Conservation (phyloP, 2,113 vertebrate species). For the Menidia beryllina region DNA sequence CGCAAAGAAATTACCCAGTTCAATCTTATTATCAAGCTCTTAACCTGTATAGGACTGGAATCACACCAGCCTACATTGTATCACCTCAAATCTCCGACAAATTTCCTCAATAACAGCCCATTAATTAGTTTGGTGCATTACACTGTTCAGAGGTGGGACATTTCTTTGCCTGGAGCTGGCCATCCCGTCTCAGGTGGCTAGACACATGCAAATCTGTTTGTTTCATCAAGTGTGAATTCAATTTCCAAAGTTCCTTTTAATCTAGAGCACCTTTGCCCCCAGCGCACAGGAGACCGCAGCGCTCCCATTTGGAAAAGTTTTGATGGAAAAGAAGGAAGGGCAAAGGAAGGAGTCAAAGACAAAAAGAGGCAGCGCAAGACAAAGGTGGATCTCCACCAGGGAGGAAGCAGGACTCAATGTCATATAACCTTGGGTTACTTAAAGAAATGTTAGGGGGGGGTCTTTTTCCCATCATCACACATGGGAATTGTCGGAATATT, state of each 20-base stretch:
- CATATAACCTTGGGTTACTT: slow-evolving; percentile 35
- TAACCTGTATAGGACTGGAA: slow-evolving; percentile 65
- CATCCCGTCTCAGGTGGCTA: slow-evolving; percentile 76
- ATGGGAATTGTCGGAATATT: slow-evolving; percentile 49
- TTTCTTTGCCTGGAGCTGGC: slow-evolving; percentile 80
- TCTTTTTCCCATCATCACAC: slow-evolving; percentile 35
- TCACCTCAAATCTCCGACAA: slow-evolving; percentile 73
- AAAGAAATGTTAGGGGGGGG: slow-evolving; percentile 27
- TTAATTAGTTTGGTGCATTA: slow-evolving; percentile 79
- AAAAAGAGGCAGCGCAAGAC: slow-evolving; percentile 31
- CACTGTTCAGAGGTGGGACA: slow-evolving; percentile 76
- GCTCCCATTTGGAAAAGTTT: slow-evolving; percentile 56
- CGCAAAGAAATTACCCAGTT: slow-evolving; percentile 54
- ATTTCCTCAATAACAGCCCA: slow-evolving; percentile 73
- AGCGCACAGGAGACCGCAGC: slow-evolving; percentile 69
- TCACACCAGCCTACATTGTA: slow-evolving; percentile 47
- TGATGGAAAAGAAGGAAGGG: slow-evolving; percentile 60
- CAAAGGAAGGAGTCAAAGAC: slow-evolving; percentile 38
- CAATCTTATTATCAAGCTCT: slow-evolving; percentile 53
- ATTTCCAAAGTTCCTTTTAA: slow-evolving; percentile 81
- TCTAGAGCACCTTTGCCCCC: slow-evolving; percentile 83
- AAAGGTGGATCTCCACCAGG: slow-evolving; percentile 31
- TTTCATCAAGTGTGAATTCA: slow-evolving; percentile 86
- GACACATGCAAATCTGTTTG: slow-evolving; percentile 82
- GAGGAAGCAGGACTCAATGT: slow-evolving; percentile 20